Conservation (phyloP, 2,888 invertebrate species). For the Meiosimyza decipiens region DNA sequence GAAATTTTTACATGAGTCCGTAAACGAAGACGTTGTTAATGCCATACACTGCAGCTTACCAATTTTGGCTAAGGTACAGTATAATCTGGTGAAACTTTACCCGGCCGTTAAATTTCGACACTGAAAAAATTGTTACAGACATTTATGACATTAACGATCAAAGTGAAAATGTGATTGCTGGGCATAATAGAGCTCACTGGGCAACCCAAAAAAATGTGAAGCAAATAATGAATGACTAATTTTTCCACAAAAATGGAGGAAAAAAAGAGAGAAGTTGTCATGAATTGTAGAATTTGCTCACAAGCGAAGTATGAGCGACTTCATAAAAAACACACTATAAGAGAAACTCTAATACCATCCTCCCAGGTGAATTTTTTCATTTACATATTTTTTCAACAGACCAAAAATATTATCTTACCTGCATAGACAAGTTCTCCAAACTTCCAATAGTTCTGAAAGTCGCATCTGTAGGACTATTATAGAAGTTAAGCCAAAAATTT, state of each 20-base stretch:
- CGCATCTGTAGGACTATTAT: constrained; percentile 42
- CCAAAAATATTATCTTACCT: constrained; percentile 36
- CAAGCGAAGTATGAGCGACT: constrained; percentile 1
- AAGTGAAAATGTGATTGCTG: too few relatives aligned
- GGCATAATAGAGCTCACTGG: not conserved
- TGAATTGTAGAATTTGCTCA: not conserved
- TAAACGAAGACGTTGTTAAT: too few relatives aligned
- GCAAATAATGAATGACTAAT: constrained; percentile 22
- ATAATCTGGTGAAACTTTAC: constrained; percentile 29
- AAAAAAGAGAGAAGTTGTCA: not conserved
- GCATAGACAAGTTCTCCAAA: constrained; percentile 41
- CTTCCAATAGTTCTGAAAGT: constrained; percentile 45
- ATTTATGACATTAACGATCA: constrained; percentile 4
- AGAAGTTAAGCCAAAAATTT: constrained; percentile 20
- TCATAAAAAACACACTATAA: constrained; percentile 10
- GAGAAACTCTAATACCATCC: constrained; percentile 27
- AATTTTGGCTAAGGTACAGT: not conserved
- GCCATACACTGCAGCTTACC: too few relatives aligned
- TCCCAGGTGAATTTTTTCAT: constrained; percentile 39
- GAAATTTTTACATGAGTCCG: too few relatives aligned
- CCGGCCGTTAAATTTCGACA: constrained; percentile 31
- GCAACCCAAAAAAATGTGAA: constrained; percentile 31
- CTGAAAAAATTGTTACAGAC: constrained; percentile 23
- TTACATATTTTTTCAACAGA: constrained; percentile 44
- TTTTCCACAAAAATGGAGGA: constrained; percentile 26